These are phyloP conservation scores for Morinoia aosen DNA, from an alignment of 2,888 invertebrate genomes.

Conservation along the genomic window DNA sequence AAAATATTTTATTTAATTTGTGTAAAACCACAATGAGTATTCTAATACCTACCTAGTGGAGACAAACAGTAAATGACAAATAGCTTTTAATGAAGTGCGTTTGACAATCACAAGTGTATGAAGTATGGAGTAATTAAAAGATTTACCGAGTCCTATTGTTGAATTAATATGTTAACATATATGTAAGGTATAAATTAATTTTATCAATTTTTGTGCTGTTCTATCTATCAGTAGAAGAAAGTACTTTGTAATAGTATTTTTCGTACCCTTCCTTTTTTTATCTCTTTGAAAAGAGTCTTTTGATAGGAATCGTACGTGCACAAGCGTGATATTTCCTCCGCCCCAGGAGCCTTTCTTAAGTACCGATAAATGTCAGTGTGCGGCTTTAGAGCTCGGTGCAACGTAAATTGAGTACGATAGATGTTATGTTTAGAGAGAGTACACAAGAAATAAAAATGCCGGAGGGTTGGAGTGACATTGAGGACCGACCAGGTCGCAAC, in stretches of 20 bases:
- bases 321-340: neutral
- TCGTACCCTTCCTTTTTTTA: too few relatives aligned
- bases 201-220: neutral
- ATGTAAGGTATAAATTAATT: neutral
- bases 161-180: neutral
- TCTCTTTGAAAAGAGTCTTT: too few relatives aligned
- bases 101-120: too few relatives aligned
- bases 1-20: too few relatives aligned
- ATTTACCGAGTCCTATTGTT: too few relatives aligned
- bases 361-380: neutral
- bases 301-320: too few relatives aligned
- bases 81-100: too few relatives aligned
- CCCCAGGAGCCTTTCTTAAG: neutral
- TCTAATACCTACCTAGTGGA: too few relatives aligned
- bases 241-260: neutral
- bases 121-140: too few relatives aligned
- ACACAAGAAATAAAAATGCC: neutral
- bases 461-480: neutral
- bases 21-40: too few relatives aligned
- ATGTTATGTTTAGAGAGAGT: neutral
- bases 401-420: neutral
- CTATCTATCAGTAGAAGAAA: neutral
- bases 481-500: neutral
- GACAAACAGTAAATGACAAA: too few relatives aligned
- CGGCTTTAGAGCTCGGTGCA: neutral